phyloP scores from a whole-genome alignment of 1,140 invertebrate species.

The Bombus superbus region DNA sequence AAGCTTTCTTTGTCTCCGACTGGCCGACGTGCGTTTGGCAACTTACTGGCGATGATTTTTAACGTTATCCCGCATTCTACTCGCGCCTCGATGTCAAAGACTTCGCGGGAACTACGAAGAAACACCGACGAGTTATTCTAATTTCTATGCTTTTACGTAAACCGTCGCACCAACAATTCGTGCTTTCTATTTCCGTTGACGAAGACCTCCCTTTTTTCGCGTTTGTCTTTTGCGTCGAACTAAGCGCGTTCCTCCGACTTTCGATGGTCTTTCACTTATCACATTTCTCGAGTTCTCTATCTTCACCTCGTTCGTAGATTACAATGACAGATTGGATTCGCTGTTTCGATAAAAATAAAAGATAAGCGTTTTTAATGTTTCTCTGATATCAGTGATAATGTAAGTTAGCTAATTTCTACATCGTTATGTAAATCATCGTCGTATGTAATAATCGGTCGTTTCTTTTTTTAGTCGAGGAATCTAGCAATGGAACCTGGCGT shows the following conservation, averaged over 20 bases:
- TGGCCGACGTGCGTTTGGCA: constrained; percentile 16
- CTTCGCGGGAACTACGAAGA: background rate
- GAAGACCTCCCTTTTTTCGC: background rate
- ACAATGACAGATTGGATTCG: background rate
- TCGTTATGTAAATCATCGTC: background rate
- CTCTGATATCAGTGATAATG: background rate
- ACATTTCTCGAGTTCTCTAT: no score
- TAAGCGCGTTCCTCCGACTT: background rate
- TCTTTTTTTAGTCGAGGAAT: background rate
- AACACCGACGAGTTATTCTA: no score
- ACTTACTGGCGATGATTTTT: constrained; percentile 6
- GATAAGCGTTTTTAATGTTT: background rate
- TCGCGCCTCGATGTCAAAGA: background rate
- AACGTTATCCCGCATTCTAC: background rate
- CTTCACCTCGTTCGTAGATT: background rate
- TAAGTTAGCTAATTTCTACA: background rate
- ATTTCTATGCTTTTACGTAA: constrained; percentile 14
- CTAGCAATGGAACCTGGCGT: background rate
- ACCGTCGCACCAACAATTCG: background rate
- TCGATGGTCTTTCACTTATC: background rate
- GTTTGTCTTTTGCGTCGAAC: background rate
- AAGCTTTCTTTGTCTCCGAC: constrained; percentile 13
- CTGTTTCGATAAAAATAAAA: background rate
- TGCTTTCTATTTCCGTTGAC: constrained; percentile 17
- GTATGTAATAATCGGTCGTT: background rate